phyloP scores from a whole-genome alignment of 1,140 invertebrate genomes.

The Neuroterus valhalla region DNA sequence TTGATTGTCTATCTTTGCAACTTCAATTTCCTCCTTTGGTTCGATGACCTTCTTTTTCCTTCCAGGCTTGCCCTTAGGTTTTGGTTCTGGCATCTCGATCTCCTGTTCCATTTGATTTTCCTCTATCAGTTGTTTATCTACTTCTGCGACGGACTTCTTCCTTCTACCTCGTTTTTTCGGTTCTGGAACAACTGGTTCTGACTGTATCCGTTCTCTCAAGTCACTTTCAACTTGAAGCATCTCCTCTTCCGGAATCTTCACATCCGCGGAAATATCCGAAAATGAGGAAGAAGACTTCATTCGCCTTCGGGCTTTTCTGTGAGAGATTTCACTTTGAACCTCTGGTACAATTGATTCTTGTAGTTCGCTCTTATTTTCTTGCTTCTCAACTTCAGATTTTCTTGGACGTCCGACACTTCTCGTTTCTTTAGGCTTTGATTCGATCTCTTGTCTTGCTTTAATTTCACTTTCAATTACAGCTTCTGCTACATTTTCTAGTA shows the following conservation, averaged over 20 bases:
- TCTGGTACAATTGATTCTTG: neutral
- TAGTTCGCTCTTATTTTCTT: neutral
- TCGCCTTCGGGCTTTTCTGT: neutral
- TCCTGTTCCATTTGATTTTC: slow-evolving; percentile 27
- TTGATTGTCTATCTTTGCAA: neutral
- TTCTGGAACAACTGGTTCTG: neutral
- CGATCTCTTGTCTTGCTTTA: neutral
- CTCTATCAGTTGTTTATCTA: too few species aligned
- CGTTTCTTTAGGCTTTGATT: neutral
- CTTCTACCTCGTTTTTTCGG: slow-evolving; percentile 1
- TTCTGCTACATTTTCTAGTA: neutral
- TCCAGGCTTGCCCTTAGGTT: neutral
- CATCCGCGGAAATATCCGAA: neutral
- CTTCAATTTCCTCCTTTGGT: slow-evolving; percentile 9
- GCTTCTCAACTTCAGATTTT: neutral
- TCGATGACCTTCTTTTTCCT: slow-evolving; percentile 1
- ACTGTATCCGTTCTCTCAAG: neutral
- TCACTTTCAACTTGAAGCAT: neutral
- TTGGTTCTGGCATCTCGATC: neutral
- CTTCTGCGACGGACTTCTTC: neutral
- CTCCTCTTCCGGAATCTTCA: neutral
- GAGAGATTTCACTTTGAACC: neutral
- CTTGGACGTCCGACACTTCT: slow-evolving; percentile 9
- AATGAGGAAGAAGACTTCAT: neutral
- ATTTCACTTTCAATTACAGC: neutral